Percentiles rank a stretch among this genome's conserved stretches.
phyloP scores from a whole-genome alignment of 2,797 vertebrate species.

The Austrolebias charrua region DNA sequence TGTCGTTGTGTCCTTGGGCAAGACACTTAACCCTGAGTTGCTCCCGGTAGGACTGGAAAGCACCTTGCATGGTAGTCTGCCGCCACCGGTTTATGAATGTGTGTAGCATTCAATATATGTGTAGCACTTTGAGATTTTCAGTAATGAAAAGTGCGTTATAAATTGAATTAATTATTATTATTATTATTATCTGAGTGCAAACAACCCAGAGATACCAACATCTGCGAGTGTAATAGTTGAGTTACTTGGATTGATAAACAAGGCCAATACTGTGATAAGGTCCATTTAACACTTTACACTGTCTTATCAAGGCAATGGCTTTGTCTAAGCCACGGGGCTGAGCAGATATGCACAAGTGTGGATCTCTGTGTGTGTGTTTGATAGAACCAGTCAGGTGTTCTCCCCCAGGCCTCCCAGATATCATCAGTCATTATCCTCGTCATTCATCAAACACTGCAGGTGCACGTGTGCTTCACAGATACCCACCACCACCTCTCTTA shows the following conservation, averaged over 20 bases:
- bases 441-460: constrained; percentile 76
- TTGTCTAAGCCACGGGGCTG: constrained; percentile 31
- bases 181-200: not conserved
- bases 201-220: constrained; percentile 12
- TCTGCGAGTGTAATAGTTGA: constrained; percentile 38
- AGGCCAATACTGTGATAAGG: constrained; percentile 38
- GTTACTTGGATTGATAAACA: constrained; percentile 49
- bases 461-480: constrained; percentile 46
- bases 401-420: constrained; percentile 71
- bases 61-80: too few species aligned
- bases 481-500: constrained; percentile 9
- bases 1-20: too few species aligned
- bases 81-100: too few species aligned
- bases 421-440: constrained; percentile 78
- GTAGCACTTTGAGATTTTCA: too few species aligned
- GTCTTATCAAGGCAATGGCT: constrained; percentile 45
- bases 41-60: too few species aligned
- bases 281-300: constrained; percentile 49
- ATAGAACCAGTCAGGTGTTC: constrained; percentile 76
- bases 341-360: constrained; percentile 18
- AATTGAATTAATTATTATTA: too few species aligned
- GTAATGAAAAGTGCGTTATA: too few species aligned
- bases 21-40: too few species aligned
- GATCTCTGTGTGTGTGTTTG: constrained; percentile 43
- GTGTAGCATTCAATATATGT: too few species aligned